phyloP scores from a whole-genome alignment of 1,140 invertebrate genomes.

The Drosophila micromelanica region DNA sequence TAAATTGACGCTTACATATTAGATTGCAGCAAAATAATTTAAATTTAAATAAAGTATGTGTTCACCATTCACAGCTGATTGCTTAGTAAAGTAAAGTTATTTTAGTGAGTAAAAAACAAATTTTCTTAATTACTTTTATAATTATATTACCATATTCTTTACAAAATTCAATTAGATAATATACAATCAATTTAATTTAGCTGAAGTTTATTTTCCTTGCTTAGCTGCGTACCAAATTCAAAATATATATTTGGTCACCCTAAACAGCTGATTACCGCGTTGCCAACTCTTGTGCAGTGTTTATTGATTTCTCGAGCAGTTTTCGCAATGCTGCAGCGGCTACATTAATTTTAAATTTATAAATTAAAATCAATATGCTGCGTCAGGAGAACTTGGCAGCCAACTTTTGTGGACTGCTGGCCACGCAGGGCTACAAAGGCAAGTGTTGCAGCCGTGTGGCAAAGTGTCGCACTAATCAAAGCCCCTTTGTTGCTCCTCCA shows the following conservation, averaged over 20 bases:
- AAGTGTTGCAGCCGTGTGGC: background rate
- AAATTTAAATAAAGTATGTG: too few species aligned
- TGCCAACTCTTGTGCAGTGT: slow-evolving; percentile 21
- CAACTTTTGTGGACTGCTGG: slow-evolving; percentile 82
- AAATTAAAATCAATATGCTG: slow-evolving; percentile 70
- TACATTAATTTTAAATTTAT: slow-evolving; percentile 18
- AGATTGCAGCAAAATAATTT: too few species aligned
- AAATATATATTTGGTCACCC: background rate
- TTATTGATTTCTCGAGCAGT: slow-evolving; percentile 51
- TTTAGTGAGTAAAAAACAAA: too few species aligned
- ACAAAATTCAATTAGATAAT: too few species aligned
- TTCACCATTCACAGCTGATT: too few species aligned
- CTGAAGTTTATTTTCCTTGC: background rate
- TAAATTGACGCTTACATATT: background rate
- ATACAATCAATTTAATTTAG: too few species aligned
- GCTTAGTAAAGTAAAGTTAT: too few species aligned
- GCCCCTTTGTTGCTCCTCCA: too few species aligned
- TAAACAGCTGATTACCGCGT: slow-evolving; percentile 32
- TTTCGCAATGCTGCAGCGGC: slow-evolving; percentile 15
- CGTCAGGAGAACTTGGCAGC: slow-evolving; percentile 83
- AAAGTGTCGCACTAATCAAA: background rate
- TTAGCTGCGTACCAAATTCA: background rate
- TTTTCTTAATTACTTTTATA: too few species aligned
- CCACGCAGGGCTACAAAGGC: slow-evolving; percentile 76
- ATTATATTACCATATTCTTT: too few species aligned